These are phyloP conservation scores for Coreoperca whiteheadi DNA, from an alignment of 2,113 vertebrate species.

Conservation along the genomic window DNA sequence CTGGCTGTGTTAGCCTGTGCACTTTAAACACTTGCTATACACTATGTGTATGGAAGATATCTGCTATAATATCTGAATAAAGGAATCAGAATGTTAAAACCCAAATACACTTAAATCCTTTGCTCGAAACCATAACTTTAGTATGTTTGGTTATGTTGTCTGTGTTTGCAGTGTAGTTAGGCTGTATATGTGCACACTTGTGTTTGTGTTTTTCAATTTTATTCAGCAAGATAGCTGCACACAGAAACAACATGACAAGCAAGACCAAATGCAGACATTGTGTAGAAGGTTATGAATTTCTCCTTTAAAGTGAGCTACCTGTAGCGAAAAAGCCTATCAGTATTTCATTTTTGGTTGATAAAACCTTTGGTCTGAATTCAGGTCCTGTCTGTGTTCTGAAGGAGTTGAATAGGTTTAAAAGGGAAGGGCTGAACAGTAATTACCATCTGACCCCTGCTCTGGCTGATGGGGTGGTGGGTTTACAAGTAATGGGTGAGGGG, in stretches of 20 bases:
- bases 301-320: slow-evolving; percentile 24
- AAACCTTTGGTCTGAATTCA: slow-evolving; percentile 17
- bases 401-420: slow-evolving; percentile 63
- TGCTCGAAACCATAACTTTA: not conserved
- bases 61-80: not conserved
- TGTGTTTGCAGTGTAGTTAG: not conserved
- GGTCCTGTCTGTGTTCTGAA: slow-evolving; percentile 41
- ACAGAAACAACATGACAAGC: not conserved
- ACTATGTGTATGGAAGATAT: too few relatives aligned
- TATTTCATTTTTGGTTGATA: slow-evolving; percentile 7
- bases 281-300: not conserved
- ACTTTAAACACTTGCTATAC: not conserved
- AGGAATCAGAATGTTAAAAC: not conserved
- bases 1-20: not conserved
- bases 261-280: not conserved
- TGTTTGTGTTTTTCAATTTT: not conserved
- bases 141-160: not conserved
- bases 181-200: not conserved
- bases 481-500: slow-evolving; percentile 54
- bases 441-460: slow-evolving; percentile 72
- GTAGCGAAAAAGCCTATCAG: slow-evolving; percentile 13
- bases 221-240: not conserved
- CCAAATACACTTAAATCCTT: not conserved
- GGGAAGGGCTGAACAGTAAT: slow-evolving; percentile 65
- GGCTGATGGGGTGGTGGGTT: slow-evolving; percentile 34